A percentile compares a stretch with the other conserved stretches of the same genome.
Conservation (phyloP, 2,888 invertebrate species). For the Seladonia tumulorum region DNA sequence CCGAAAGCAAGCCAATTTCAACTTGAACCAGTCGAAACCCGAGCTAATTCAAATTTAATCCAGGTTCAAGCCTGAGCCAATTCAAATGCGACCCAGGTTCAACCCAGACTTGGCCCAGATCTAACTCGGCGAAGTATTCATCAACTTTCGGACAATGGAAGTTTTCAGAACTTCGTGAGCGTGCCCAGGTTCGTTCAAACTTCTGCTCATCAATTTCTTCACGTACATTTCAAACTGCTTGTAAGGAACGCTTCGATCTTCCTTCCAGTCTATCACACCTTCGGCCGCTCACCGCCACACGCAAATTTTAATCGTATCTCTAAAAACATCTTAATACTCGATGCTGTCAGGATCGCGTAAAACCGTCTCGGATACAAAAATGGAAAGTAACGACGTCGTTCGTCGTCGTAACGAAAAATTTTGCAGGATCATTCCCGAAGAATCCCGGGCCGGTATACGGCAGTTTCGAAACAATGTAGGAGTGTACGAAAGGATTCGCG, state of each 20-base stretch:
- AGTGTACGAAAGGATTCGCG: background rate
- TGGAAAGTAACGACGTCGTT: background rate
- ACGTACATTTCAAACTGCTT: background rate
- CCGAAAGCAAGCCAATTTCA: background rate
- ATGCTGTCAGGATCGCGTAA: background rate
- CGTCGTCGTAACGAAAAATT: background rate
- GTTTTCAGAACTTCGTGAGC: background rate
- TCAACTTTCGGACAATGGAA: constrained; percentile 3
- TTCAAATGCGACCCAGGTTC: background rate
- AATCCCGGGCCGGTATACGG: background rate
- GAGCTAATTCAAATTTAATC: background rate
- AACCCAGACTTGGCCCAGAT: background rate
- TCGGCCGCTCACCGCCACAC: too few species aligned
- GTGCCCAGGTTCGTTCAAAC: background rate
- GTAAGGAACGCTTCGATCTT: background rate
- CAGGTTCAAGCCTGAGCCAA: background rate
- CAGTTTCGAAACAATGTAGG: constrained; percentile 6
- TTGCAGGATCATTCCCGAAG: background rate
- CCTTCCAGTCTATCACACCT: background rate
- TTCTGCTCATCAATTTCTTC: background rate
- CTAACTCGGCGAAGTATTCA: constrained; percentile 4
- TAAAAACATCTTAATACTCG: background rate
- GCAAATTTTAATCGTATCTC: background rate
- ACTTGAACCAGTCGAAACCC: background rate
- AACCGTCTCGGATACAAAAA: background rate